Conservation (phyloP, 2,888 invertebrate genomes). For the Caenorhabditis virilis region DNA sequence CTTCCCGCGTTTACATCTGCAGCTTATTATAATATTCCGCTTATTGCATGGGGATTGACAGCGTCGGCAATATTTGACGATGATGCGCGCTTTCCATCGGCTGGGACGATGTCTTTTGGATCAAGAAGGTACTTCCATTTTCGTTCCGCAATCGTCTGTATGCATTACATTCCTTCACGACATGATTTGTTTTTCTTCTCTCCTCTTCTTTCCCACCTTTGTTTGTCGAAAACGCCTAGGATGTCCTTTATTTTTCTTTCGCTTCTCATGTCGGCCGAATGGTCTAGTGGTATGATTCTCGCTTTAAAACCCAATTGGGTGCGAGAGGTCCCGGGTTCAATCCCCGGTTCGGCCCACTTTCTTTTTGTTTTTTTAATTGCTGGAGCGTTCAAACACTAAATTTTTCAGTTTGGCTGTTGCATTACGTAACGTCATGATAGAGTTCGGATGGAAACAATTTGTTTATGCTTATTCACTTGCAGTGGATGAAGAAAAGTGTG, state of each 20-base stretch:
- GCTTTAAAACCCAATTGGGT: too few relatives aligned
- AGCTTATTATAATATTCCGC: conserved; percentile 40
- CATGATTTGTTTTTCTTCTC: too few relatives aligned
- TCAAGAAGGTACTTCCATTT: conserved; percentile 12
- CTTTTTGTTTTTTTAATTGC: too few relatives aligned
- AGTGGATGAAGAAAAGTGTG: conserved; percentile 46
- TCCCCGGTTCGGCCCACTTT: conserved; percentile 59
- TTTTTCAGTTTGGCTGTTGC: conserved; percentile 47
- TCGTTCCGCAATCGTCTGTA: background rate
- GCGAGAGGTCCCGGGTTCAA: conserved; percentile 68
- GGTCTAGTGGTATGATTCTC: too few relatives aligned
- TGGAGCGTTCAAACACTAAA: too few relatives aligned
- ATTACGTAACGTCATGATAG: conserved; percentile 35
- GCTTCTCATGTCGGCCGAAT: too few relatives aligned
- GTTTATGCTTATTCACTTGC: conserved; percentile 50
- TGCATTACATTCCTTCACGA: background rate
- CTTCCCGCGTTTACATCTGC: conserved; percentile 37
- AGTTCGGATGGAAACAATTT: conserved; percentile 49
- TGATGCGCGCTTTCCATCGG: conserved; percentile 32
- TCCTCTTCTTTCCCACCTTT: too few relatives aligned
- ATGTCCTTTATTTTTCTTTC: too few relatives aligned
- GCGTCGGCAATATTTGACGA: conserved; percentile 32
- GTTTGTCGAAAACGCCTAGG: too few relatives aligned
- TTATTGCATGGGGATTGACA: conserved; percentile 41
- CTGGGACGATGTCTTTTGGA: conserved; percentile 37